phyloP scores from a whole-genome alignment of 2,113 vertebrate species.

The Strix aluco region DNA sequence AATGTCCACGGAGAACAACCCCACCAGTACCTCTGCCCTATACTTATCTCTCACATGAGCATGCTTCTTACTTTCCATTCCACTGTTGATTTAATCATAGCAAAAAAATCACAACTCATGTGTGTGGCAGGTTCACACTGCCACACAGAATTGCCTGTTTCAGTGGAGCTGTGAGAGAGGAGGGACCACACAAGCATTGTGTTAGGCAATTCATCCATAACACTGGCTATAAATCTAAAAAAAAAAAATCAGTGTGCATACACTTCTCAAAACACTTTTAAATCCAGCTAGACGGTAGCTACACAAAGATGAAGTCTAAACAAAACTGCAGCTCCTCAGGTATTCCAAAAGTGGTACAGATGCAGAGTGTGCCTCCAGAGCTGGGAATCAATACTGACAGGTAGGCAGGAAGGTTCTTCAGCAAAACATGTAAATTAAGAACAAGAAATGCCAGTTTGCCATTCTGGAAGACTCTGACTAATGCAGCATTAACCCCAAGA shows the following conservation, averaged over 20 bases:
- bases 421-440: neutral
- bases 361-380: neutral
- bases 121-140: neutral
- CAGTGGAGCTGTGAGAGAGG: neutral
- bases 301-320: neutral
- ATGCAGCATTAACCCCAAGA: neutral
- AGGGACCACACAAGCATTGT: neutral
- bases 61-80: neutral
- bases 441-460: neutral
- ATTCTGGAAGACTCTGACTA: neutral
- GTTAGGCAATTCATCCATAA: neutral
- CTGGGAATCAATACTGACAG: neutral
- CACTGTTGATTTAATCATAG: neutral
- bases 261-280: neutral
- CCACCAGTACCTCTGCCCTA: neutral
- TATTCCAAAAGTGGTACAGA: neutral
- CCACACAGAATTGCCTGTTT: neutral
- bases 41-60: neutral
- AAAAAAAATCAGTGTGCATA: neutral
- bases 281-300: neutral
- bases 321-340: neutral
- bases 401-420: neutral
- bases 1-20: neutral
- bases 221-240: neutral
- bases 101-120: neutral